Percentiles rank a stretch among this genome's conserved stretches.
Evolutionary conservation across 2,797 vertebrate species (phyloP).

Genomic region (Paratrypauchen microcephalus): DNA sequence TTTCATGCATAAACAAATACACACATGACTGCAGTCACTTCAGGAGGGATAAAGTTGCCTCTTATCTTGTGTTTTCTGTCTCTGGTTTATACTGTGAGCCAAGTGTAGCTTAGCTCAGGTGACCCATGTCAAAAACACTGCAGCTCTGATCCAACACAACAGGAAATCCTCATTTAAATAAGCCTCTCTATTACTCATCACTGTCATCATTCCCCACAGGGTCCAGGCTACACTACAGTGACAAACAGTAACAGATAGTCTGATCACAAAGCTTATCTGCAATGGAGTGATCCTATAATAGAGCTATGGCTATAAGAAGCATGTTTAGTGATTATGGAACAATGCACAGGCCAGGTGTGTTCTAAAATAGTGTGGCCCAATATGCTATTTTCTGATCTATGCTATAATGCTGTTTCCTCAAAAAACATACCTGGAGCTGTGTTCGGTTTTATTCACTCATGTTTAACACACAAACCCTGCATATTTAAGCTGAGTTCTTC

Average conservation of each 20-base stretch:
- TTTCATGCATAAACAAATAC: constrained; percentile 28
- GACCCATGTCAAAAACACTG: constrained; percentile 26
- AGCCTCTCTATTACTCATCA: constrained; percentile 30
- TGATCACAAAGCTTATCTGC: constrained; percentile 18
- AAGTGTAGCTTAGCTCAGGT: constrained; percentile 26
- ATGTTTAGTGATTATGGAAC: too few species aligned
- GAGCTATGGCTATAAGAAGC: too few species aligned
- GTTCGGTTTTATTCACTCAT: too few species aligned
- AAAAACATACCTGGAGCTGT: too few species aligned
- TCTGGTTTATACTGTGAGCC: constrained; percentile 24
- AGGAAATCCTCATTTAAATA: constrained; percentile 32
- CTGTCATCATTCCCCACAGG: constrained; percentile 9
- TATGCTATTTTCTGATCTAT: too few species aligned
- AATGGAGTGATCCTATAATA: too few species aligned
- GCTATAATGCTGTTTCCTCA: too few species aligned
- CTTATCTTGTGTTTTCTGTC: constrained; percentile 49
- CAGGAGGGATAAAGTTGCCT: constrained; percentile 53
- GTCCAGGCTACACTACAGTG: constrained; percentile 7
- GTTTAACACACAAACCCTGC: too few species aligned
- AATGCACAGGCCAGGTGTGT: too few species aligned
- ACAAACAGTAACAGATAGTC: constrained; percentile 29
- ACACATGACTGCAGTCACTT: constrained; percentile 37
- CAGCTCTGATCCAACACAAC: constrained; percentile 24
- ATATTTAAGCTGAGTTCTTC: too few species aligned
- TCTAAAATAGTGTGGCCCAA: too few species aligned